These are phyloP conservation scores for Ianthella basta DNA, from an alignment of 37 sponge, comb jelly and placozoan species.

Conservation along the genomic window DNA sequence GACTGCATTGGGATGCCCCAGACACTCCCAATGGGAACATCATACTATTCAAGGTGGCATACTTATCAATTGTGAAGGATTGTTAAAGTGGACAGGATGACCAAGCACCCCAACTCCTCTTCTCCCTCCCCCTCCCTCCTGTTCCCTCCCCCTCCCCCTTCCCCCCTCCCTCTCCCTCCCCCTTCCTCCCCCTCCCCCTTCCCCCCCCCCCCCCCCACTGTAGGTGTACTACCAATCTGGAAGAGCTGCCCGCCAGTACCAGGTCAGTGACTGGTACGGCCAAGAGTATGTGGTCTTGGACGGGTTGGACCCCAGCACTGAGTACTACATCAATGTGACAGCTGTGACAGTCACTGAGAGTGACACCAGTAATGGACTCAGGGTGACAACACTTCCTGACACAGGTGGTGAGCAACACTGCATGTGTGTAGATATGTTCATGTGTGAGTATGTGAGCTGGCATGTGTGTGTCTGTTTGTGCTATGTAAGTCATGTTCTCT, in stretches of 20 bases:
- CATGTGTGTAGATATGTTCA: too few species aligned
- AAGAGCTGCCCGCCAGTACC: not conserved
- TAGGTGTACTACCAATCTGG: not conserved
- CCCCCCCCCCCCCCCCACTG: not conserved
- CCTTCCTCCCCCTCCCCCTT: slow-evolving; percentile 12
- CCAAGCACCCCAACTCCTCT: too few species aligned
- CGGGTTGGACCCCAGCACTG: slow-evolving; percentile 1
- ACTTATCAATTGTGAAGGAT: not conserved
- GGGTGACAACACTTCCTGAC: not conserved
- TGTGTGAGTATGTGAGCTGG: too few species aligned
- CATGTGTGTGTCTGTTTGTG: too few species aligned
- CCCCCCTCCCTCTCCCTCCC: slow-evolving; percentile 16
- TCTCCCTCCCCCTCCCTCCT: too few species aligned
- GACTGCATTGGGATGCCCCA: slow-evolving; percentile 2
- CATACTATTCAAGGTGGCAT: not conserved
- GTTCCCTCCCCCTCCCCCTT: too few species aligned
- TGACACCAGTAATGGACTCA: not conserved
- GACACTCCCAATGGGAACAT: slow-evolving; percentile 14
- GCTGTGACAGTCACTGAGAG: slow-evolving; percentile 30
- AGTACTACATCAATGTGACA: slow-evolving; percentile 8
- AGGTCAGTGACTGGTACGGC: not conserved
- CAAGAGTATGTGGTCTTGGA: not conserved
- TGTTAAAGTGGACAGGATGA: not conserved
- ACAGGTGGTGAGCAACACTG: slow-evolving; percentile 3
- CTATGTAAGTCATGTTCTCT: too few species aligned